Base-by-base conservation (phyloP, 2,113 vertebrate species). In the Prunella himalayana region DNA sequence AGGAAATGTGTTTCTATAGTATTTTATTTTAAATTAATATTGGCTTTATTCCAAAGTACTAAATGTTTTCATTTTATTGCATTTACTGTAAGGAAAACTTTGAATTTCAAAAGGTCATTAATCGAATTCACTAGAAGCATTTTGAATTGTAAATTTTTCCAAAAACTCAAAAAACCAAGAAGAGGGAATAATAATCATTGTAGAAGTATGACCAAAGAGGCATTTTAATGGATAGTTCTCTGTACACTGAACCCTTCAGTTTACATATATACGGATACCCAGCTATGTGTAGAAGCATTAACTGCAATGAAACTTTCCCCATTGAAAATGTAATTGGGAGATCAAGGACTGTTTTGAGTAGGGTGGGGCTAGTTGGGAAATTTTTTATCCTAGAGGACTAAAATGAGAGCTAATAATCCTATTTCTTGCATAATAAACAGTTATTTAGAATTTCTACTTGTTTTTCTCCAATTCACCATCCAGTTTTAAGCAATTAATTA, bases 51-150 rank as follows among this genome's bases (percentile, higher is more conserved):
- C 15, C 8, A 20, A 14, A 25, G 8, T 17, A 68, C 2, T 33
- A 51, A n/a, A 68, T 41, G 2, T 31, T 53, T 56, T 76, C 0
- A 2, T 37, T 82, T 76, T 22, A 41, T 56, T 4, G 0, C 30
- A 54, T 64, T 93, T 72, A 39, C 16, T 35, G 6, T 11, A 35
- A 60, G 37, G 4, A 90, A 68, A 68, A 50, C 8, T 50, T 30
- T 63, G 5, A 5, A 51, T 6, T 73, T 91, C 11, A 63, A 78
- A 75, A 47, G 17, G 7, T 33, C 33, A 20, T n/a, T 57, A 23
- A 6, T 45, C 4, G 2, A 70, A 49, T 70, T 53, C 11, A 57
- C 6, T 47, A 42, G 16, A 82, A 82, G 24, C 3, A 63, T 79
- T 91, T 50, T 75, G 10, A 78, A 65, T 4, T 12, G 15, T 15